Conservation (phyloP, 1,140 invertebrate genomes). For the Eciton burchellii region DNA sequence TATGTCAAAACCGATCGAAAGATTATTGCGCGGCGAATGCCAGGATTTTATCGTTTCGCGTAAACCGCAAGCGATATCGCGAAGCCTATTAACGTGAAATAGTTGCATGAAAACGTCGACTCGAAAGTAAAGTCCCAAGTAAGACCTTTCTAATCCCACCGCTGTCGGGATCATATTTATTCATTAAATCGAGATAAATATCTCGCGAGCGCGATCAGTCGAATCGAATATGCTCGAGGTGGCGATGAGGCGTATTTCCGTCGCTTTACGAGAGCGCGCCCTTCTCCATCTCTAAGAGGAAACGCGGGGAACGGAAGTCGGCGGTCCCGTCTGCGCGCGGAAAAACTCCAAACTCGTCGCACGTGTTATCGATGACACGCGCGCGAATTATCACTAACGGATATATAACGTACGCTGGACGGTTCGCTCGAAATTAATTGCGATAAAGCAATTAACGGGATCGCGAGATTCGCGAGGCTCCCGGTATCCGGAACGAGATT, state of each 20-base stretch:
- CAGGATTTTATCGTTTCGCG: too few relatives aligned
- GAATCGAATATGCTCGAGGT: too few relatives aligned
- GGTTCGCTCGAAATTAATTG: slow-evolving; percentile 14
- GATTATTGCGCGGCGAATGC: too few relatives aligned
- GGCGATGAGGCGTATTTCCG: slow-evolving; percentile 44
- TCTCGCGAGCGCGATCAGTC: too few relatives aligned
- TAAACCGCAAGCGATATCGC: too few relatives aligned
- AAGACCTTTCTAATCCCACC: too few relatives aligned
- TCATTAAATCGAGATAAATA: too few relatives aligned
- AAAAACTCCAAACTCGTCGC: not conserved
- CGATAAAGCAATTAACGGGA: slow-evolving; percentile 52
- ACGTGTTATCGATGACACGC: slow-evolving; percentile 7
- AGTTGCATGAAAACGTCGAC: not conserved
- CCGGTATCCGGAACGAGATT: not conserved
- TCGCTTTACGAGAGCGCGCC: slow-evolving; percentile 27
- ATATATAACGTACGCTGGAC: too few relatives aligned
- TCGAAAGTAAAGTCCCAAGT: too few relatives aligned
- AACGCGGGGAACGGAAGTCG: slow-evolving; percentile 32
- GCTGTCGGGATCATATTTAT: too few relatives aligned
- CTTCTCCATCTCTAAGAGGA: slow-evolving; percentile 45
- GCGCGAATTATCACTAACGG: not conserved
- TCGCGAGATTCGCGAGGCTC: slow-evolving; percentile 5
- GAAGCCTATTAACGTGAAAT: not conserved
- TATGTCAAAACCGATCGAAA: too few relatives aligned
- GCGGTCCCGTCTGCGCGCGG: slow-evolving; percentile 19